These are phyloP conservation scores for Heliopora coerulea DNA, from an alignment of 92 coral and sea anemone genomes.

Conservation along the genomic window DNA sequence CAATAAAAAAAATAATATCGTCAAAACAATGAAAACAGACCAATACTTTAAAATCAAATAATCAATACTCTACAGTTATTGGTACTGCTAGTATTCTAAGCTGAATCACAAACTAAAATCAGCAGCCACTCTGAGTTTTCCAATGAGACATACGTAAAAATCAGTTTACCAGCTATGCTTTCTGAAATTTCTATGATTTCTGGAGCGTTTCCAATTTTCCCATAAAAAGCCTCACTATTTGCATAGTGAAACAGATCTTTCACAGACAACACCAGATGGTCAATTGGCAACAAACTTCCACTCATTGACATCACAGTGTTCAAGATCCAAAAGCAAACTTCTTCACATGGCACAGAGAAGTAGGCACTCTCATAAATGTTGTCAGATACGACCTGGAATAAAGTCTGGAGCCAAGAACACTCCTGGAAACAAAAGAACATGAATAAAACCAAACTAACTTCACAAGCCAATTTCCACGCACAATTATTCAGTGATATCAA, in stretches of 20 bases:
- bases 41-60: not conserved
- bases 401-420: constrained; percentile 20
- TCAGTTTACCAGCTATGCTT: not conserved
- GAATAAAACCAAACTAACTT: not conserved
- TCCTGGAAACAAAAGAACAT: not conserved
- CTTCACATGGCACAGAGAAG: constrained; percentile 15
- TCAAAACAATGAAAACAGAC: not conserved
- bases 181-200: not conserved
- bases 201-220: constrained; percentile 14
- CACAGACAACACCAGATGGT: constrained; percentile 9
- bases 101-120: no score
- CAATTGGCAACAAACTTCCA: not conserved
- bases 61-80: no score
- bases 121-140: no score
- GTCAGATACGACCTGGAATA: not conserved
- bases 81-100: no score
- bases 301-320: constrained; percentile 13
- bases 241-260: not conserved
- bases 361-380: not conserved
- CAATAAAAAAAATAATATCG: not conserved
- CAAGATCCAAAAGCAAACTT: constrained; percentile 22
- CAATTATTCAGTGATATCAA: no score
- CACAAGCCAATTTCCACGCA: not conserved
- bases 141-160: not conserved
- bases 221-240: not conserved